phyloP scores from a whole-genome alignment of 64 coral and sea anemone species.

The Pachyseris speciosa region DNA sequence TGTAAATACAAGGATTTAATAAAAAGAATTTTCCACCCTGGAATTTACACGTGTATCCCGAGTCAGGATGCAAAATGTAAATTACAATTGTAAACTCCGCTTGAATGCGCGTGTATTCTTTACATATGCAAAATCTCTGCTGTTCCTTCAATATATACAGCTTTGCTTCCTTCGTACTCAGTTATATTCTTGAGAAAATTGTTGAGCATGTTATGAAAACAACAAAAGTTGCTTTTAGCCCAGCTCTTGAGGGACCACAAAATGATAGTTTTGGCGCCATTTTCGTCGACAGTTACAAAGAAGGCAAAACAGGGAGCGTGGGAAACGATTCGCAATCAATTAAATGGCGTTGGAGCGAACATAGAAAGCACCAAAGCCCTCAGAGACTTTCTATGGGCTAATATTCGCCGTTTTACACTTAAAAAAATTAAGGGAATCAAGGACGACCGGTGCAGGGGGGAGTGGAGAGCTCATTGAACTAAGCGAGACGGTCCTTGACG shows the following conservation, averaged over 20 bases:
- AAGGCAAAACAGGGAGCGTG: slow-evolving; percentile 2
- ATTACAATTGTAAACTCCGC: too few relatives aligned
- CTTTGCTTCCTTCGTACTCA: neutral
- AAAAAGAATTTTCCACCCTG: too few relatives aligned
- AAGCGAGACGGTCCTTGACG: slow-evolving; percentile 13
- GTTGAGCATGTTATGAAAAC: slow-evolving; percentile 5
- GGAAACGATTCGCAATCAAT: neutral
- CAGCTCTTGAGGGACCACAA: slow-evolving; percentile 18
- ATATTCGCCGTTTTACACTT: neutral
- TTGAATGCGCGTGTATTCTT: too few relatives aligned
- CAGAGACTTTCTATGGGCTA: neutral
- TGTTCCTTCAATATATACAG: too few relatives aligned
- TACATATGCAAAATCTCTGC: too few relatives aligned
- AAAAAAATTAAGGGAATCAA: neutral
- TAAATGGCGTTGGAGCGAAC: neutral
- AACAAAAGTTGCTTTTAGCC: neutral
- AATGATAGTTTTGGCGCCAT: neutral
- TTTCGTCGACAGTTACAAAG: neutral
- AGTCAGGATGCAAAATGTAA: too few relatives aligned
- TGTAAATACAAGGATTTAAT: too few relatives aligned
- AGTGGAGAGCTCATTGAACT: slow-evolving; percentile 15
- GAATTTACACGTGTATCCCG: too few relatives aligned
- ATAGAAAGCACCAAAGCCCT: neutral
- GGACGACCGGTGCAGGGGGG: neutral
- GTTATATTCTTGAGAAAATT: neutral